Evolutionary conservation across 1,140 invertebrate species (phyloP), one percentile per base, ranked within the genome.

Genomic region (Cotesia chilonis): DNA sequence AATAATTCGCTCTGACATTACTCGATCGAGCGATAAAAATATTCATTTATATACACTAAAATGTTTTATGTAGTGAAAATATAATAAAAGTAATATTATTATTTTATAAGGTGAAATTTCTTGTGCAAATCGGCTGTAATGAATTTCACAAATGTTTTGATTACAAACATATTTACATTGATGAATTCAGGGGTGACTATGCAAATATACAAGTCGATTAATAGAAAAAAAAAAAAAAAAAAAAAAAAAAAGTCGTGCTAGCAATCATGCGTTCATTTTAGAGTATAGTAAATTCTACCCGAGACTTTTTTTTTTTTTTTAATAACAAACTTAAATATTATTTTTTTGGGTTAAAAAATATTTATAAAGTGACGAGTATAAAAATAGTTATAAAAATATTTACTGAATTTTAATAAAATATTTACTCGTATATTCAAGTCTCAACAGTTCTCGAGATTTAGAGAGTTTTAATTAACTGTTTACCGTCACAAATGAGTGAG

Each of bases 161-260:
- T 14, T 4, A 59, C 4, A 59, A 59, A 20, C 17, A 17, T 20
- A 20, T 17, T 9, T 20, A 2, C 20, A 59, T 59, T 59, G 14
- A 20, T 20, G 10, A 20, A 20, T 20, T 59, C 20, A 28, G 20
- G 20, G 17, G 7, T 59, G 7, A 9, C 2, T 14, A 55, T 59
- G 57, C 57, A 59, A 59, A 59, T 59, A 59, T 20, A 9, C 17
- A 59, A 17, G 17, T 59, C 4, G 4, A 59, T 59, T 28, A 59
- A 59, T 59, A 28, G 28, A 28, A 20, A 59, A 17, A 17, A 17
- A 17, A 59, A 59, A 20, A 59, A 17, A 20, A 59, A 17, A 20
- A 28, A 20, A 59, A 17, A 17, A 17, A 17, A 59, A 59, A 20
- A 59, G 9, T 59, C 17, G 57, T 7, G 9, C 36, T 59, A 17